These are phyloP conservation scores for Cynoglossus semilaevis DNA, from an alignment of 2,113 vertebrate genomes.

Conservation along the genomic window DNA sequence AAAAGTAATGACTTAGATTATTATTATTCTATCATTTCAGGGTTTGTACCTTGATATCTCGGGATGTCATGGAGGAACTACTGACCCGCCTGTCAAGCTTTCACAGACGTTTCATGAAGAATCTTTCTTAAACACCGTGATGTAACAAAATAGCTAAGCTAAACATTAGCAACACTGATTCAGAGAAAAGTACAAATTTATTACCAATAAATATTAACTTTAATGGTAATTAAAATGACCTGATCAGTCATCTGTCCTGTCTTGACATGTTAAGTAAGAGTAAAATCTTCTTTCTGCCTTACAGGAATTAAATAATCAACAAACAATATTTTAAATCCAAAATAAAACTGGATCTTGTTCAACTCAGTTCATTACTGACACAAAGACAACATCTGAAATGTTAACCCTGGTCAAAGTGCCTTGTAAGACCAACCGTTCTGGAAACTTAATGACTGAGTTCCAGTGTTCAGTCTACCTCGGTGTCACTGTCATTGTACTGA, in stretches of 20 bases:
- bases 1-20: background rate
- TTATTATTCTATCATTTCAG: constrained; percentile 27
- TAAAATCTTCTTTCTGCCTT: constrained; percentile 36
- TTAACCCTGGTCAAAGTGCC: too few species aligned
- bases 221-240: too few species aligned
- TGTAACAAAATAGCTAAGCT: background rate
- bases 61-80: constrained; percentile 49
- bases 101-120: constrained; percentile 65
- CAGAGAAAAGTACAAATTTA: background rate
- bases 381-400: too few species aligned
- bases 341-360: too few species aligned
- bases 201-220: too few species aligned
- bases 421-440: too few species aligned
- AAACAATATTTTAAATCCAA: too few species aligned
- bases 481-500: constrained; percentile 23
- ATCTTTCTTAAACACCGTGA: constrained; percentile 49
- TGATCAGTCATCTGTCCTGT: background rate
- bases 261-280: constrained; percentile 27
- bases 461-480: constrained; percentile 57
- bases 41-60: constrained; percentile 33
- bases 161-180: background rate
- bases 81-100: constrained; percentile 63
- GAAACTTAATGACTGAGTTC: too few species aligned
- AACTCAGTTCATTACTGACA: too few species aligned
- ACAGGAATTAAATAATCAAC: constrained; percentile 20